Evolutionary conservation across 2,888 invertebrate genomes (phyloP), one percentile per base, ranked within the genome.

Genomic region (Mythimna pallens): DNA sequence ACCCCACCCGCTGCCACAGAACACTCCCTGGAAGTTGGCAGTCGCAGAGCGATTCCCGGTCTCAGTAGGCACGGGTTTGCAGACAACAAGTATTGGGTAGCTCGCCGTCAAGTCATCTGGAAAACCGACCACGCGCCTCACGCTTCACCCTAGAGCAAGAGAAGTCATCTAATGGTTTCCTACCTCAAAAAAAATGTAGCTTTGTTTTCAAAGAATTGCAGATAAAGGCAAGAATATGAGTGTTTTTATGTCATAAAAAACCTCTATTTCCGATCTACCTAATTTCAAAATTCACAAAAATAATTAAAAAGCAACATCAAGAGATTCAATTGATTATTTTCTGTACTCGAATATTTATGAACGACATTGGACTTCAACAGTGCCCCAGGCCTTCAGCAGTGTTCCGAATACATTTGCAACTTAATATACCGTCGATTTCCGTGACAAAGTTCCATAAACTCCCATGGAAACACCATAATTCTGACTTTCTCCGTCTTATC

Each of bases 401-500:
- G 64, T 65, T 62, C 47, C 10, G 40, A 76, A 70, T 77, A 65
- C 70, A 78, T 76, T 78, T 75, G 75, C 65, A 82, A 72, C 61
- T 43, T 75, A 77, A 76, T 73, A 76, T 66, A 78, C 47, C 61
- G 71, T 22, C n/a, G 58, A 58, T 68, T 85, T 66, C 64, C 83
- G 85, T 84, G 84, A 78, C 85, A 76, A 81, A 63, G 20, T 65
- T 65, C 67, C 70, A 85, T 84, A 75, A 81, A 55, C 36, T 63
- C 67, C 66, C 62, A 77, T 74, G 40, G 68, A 73, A 77, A 74
- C 63, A 73, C 73, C 73, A 83, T 84, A 81, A 79, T 63, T 84
- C 79, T 77, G 76, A 83, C 84, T 84, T 85, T 84, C 84, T 76
- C 83, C 63, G 65, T 40, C 57, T 70, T 70, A 76, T 83, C 83